Evolutionary conservation across 2,888 invertebrate species (phyloP).

Genomic region (Alloplasta piceator): DNA sequence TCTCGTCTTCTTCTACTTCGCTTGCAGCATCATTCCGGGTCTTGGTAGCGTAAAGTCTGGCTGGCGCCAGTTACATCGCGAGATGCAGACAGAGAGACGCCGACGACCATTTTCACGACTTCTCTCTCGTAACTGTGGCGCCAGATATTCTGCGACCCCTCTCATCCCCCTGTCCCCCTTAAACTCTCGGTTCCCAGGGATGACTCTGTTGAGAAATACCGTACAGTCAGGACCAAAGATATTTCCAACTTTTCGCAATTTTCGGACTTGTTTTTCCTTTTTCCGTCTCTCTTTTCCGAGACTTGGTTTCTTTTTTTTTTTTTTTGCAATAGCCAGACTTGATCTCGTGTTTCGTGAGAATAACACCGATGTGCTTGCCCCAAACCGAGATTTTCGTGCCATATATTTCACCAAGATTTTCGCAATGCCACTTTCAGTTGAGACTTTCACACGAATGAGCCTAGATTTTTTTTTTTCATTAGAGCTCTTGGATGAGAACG

Average conservation of each 20-base stretch:
- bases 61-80: constrained; percentile 76
- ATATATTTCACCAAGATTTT: neutral
- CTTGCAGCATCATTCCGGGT: neutral
- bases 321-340: too few species aligned
- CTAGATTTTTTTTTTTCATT: too few species aligned
- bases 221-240: constrained; percentile 40
- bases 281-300: constrained; percentile 9
- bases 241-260: neutral
- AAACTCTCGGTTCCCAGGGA: constrained; percentile 8
- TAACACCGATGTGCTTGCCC: neutral
- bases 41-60: constrained; percentile 66
- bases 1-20: neutral
- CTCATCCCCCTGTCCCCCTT: constrained; percentile 24
- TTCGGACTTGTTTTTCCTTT: neutral
- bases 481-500: too few species aligned
- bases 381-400: neutral
- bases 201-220: constrained; percentile 19
- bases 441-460: too few species aligned
- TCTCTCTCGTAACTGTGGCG: constrained; percentile 72
- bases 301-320: constrained; percentile 11
- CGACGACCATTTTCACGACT: constrained; percentile 42
- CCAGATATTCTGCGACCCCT: constrained; percentile 70
- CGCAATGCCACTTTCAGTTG: neutral
- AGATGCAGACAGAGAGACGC: constrained; percentile 76
- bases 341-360: neutral